Evolutionary conservation across 2,888 invertebrate species (phyloP), one percentile per base, ranked within the genome.

Genomic region (Tryphoninae sp.): DNA sequence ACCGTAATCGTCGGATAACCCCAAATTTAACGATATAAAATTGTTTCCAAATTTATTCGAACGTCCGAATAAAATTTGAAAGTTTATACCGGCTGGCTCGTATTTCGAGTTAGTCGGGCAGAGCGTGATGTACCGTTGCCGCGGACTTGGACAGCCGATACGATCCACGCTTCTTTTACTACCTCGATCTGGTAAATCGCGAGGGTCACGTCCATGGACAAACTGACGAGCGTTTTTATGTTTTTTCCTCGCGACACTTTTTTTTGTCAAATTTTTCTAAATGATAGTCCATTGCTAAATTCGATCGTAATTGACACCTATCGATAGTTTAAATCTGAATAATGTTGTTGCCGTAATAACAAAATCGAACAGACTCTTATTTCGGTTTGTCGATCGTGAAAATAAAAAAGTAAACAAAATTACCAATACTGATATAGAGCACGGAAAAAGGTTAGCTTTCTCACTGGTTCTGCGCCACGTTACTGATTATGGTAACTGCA

Each of bases 191-290:
- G 53, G 49, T 13, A n/a, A 49, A 7, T 67, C 62, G n/a, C 22
- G 68, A 74, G 73, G 68, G 74, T 74, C 67, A 74, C 67, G 79
- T 68, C 55, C 73, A 68, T 23, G 78, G 45, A 59, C 67, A 33
- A 49, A 16, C 16, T 23, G n/a, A 58, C 68, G 49, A 42, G 33
- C 58, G 62, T 45, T 45, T 45, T 13, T 45, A 45, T 45, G 0
- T 11, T 45, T 45, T 45, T 45, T 45, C 1, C 45, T 45, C 13
- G 45, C 11, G 45, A 45, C 7, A 45, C 45, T 45, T 45, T 11
- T 45, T 45, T 1, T 11, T 13, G 2, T 26, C 26, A 3, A 45
- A 45, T 4, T 45, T 45, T 45, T 7, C 33, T 13, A 45, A 45
- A 4, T 3, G 13, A 45, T 0, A 45, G 2, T 45, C 45, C 0